These are phyloP conservation scores for Metacarcinus magister DNA, from an alignment of 2,888 invertebrate species.

Conservation along the genomic window DNA sequence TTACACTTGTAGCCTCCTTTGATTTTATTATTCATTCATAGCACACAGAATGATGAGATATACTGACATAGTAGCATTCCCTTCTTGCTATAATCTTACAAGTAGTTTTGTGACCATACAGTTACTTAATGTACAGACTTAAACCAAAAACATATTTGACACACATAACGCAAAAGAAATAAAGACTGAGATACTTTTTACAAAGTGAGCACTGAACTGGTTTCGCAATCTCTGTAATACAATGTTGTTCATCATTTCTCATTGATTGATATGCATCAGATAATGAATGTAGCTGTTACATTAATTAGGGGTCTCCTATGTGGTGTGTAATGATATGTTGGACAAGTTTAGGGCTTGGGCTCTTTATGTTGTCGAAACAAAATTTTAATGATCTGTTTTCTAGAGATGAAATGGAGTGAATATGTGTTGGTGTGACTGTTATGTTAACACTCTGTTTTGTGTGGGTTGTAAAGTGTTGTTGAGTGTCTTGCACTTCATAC, in stretches of 20 bases:
- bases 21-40: no score
- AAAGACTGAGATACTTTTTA: no score
- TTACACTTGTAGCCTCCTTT: no score
- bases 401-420: neutral
- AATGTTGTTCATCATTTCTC: neutral
- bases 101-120: no score
- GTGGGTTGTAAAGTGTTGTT: constrained; percentile 2
- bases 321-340: neutral
- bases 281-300: neutral
- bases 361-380: neutral
- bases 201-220: no score
- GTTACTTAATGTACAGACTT: no score
- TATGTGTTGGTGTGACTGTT: neutral
- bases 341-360: neutral
- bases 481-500: neutral
- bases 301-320: neutral
- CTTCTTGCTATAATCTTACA: no score
- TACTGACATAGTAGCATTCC: no score
- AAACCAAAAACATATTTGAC: no score
- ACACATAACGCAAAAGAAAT: no score
- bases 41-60: no score
- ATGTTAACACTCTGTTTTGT: neutral
- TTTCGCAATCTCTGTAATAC: neutral
- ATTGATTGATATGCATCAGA: neutral
- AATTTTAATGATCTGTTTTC: neutral